Conservation (phyloP, 2,888 invertebrate genomes). For the Brachypterus glaber region DNA sequence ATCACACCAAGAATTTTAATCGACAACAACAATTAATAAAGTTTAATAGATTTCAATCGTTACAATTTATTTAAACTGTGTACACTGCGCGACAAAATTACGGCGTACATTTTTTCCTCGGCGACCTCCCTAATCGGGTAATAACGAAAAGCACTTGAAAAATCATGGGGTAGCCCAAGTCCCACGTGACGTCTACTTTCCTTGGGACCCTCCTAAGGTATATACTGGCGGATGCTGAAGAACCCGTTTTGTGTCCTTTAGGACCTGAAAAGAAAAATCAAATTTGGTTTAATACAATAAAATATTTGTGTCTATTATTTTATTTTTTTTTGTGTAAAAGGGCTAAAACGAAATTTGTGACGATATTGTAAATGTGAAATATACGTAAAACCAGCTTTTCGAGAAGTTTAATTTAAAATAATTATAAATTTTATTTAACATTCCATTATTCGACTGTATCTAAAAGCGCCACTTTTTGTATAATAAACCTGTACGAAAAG, state of each 20-base stretch:
- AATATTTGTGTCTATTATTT: too few species aligned
- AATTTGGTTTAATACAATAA: too few species aligned
- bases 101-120: constrained; percentile 36
- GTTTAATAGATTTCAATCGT: background rate
- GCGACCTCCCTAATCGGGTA: constrained; percentile 38
- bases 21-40: constrained; percentile 1
- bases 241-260: constrained; percentile 20
- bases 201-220: constrained; percentile 14
- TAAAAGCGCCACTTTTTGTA: too few species aligned
- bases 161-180: constrained; percentile 39
- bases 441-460: too few species aligned
- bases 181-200: constrained; percentile 31
- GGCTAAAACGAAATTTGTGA: too few species aligned
- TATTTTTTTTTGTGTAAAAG: too few species aligned
- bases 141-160: constrained; percentile 38
- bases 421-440: too few species aligned
- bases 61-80: constrained; percentile 3
- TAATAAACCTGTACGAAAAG: too few species aligned
- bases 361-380: too few species aligned
- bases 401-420: too few species aligned
- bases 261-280: background rate
- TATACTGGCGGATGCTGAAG: constrained; percentile 13
- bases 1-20: constrained; percentile 5
- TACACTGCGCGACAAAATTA: constrained; percentile 11
- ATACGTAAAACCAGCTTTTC: too few species aligned